Percentiles rank a stretch among this genome's conserved stretches.
Evolutionary conservation across 2,888 invertebrate species (phyloP).

Genomic region (Thelaira solivaga): DNA sequence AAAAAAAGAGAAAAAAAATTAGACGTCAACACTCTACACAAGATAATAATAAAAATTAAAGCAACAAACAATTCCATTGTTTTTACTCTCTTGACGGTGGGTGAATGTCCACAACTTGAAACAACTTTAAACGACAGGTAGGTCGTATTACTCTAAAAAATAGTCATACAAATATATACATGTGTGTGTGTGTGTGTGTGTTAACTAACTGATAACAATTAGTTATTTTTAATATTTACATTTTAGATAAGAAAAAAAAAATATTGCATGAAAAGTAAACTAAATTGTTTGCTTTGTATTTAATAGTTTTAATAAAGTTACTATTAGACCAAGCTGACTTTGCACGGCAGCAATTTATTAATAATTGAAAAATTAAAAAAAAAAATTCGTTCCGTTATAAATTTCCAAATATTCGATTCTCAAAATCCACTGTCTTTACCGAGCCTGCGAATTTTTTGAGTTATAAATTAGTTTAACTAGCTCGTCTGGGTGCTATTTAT

Average conservation of each 20-base stretch:
- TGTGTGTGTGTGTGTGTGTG: background rate
- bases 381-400: too few relatives aligned
- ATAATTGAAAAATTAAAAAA: too few relatives aligned
- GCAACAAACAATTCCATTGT: constrained; percentile 16
- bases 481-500: too few relatives aligned
- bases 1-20: background rate
- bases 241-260: background rate
- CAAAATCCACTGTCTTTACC: too few relatives aligned
- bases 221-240: background rate
- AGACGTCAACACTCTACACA: constrained; percentile 27
- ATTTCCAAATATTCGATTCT: too few relatives aligned
- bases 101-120: constrained; percentile 45
- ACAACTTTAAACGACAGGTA: constrained; percentile 52
- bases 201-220: constrained; percentile 11
- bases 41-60: constrained; percentile 1
- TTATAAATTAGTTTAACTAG: too few relatives aligned
- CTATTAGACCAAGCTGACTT: too few relatives aligned
- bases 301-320: too few relatives aligned
- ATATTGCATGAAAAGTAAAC: too few relatives aligned
- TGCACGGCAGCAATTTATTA: too few relatives aligned
- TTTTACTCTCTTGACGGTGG: constrained; percentile 35
- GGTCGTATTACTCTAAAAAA: constrained; percentile 20
- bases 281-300: too few relatives aligned
- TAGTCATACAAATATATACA: constrained; percentile 9
- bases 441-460: too few relatives aligned